Evolutionary conservation across 92 coral and sea anemone genomes (phyloP), one percentile per base, ranked within the genome.

Genomic region (Diadumene lineata): DNA sequence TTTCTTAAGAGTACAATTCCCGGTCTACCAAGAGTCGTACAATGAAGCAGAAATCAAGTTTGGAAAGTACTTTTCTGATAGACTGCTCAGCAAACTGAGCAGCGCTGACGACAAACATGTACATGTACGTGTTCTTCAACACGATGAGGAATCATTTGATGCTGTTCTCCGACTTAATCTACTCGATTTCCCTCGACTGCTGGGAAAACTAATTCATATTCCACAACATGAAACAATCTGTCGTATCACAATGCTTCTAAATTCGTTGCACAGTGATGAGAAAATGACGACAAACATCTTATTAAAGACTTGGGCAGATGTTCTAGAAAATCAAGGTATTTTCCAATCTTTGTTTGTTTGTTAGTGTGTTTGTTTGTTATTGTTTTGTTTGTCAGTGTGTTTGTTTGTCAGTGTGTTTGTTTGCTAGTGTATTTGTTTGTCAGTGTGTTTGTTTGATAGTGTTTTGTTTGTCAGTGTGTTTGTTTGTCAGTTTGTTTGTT

Each of bases 241-340:
- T 16, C 68, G 82, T 64, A 53, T 79, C 46, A 73, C 76, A 1
- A 61, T 81, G 11, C 60, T 89, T 11, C 70, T 86, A 69, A 83
- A 82, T 55, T 86, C 75, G 0, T 63, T 89, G 81, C 62, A 87
- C 28, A 64, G 63, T 21, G 55, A 7, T 25, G 46, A 32, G 43
- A 72, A 85, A 56, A 76, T 79, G 46, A 51, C 33, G 28, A 34
- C 70, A 34, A n/a, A n/a, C n/a, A n/a, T n/a, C n/a, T 60, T 89
- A 17, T 89, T 75, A 33, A 56, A 68, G 17, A 57, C 66, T 21
- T 86, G 86, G 91, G 90, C 91, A 13, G 86, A 70, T 34, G 66
- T 65, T 28, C 31, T 72, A 0, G 81, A 79, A 43, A 46, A 73
- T 6, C 72, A 79, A 18, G 88, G 88, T 77, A 66, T 17, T 16